Conservation (phyloP, 1,140 invertebrate species). For the Saccostrea glomerata region DNA sequence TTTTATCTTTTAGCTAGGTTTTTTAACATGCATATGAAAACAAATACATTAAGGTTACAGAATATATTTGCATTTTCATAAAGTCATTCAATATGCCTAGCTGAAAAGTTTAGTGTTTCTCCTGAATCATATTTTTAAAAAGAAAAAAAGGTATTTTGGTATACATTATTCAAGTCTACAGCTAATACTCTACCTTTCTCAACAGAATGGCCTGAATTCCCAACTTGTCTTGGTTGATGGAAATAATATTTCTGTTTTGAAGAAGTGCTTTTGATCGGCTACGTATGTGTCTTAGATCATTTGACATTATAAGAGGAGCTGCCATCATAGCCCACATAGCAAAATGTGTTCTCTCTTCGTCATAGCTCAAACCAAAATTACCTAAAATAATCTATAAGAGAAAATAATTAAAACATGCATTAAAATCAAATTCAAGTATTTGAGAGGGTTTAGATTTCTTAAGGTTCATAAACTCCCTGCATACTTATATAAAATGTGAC, state of each 20-base stretch:
- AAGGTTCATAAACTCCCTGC: no score
- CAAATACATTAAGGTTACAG: neutral
- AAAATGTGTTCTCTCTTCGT: conserved; percentile 97
- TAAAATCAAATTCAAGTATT: no score
- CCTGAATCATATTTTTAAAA: neutral
- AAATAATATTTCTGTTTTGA: conserved; percentile 95
- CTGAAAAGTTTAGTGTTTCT: neutral
- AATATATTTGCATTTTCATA: neutral
- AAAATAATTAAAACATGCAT: neutral
- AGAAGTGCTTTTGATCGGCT: conserved; percentile 95
- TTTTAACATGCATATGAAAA: neutral
- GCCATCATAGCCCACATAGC: conserved; percentile 98
- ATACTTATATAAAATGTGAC: no score
- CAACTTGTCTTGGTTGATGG: conserved; percentile 95
- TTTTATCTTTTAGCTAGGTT: neutral
- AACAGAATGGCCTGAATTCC: conserved; percentile 90
- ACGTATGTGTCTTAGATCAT: conserved; percentile 93
- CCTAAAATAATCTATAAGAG: conserved; percentile 92
- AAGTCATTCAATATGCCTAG: neutral
- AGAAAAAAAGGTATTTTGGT: neutral
- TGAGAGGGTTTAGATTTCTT: no score
- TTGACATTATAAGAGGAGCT: conserved; percentile 97
- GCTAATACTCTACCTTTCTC: conserved; percentile 83
- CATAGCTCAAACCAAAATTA: conserved; percentile 97
- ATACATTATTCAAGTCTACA: neutral